Percentiles rank a stretch among this genome's conserved stretches.
Conservation (phyloP, 2,888 invertebrate genomes). For the Aelia acuminata region DNA sequence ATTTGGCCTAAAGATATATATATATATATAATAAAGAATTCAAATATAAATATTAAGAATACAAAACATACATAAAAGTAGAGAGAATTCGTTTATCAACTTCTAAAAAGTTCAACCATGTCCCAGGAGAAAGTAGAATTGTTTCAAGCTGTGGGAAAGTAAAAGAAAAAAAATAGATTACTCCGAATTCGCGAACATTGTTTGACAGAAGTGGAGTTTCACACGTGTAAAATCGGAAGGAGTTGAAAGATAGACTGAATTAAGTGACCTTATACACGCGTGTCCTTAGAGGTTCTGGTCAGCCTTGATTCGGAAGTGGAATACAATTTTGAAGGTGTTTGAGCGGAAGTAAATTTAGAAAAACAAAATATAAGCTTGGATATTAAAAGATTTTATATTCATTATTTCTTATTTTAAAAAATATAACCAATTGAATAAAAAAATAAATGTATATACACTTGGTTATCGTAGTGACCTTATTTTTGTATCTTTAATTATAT, state of each 20-base stretch:
- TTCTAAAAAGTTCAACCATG: neutral
- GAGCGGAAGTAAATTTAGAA: neutral
- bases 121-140: neutral
- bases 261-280: neutral
- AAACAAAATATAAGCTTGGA: no score
- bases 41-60: no score
- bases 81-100: neutral
- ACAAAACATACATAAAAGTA: neutral
- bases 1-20: no score
- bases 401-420: no score
- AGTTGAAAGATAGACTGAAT: neutral
- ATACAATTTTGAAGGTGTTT: neutral
- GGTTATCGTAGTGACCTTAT: no score
- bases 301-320: neutral
- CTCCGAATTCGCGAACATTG: neutral
- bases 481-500: no score
- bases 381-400: no score
- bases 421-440: no score
- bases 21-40: no score
- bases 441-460: no score
- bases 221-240: constrained; percentile 27
- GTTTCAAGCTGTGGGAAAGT: neutral
- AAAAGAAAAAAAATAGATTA: no score
- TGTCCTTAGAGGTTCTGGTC: neutral
- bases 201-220: neutral